A percentile compares a stretch with the other conserved stretches of the same genome.
phyloP scores from a whole-genome alignment of 2,113 vertebrate species.

The Lontra canadensis region DNA sequence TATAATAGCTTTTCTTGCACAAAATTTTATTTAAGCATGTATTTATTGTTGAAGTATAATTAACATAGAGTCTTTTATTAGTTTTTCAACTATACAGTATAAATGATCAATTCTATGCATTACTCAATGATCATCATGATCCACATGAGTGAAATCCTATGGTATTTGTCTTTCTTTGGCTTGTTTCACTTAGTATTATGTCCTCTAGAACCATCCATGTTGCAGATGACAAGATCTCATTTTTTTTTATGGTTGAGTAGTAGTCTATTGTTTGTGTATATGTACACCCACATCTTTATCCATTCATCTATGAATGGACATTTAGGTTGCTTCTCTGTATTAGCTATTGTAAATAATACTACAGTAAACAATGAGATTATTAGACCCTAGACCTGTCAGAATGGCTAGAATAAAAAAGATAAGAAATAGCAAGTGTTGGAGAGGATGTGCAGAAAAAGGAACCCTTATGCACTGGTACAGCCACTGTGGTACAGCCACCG shows the following conservation, averaged over 20 bases:
- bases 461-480: not conserved
- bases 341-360: not conserved
- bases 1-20: constrained; percentile 42
- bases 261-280: not conserved
- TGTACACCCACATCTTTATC: not conserved
- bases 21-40: constrained; percentile 12
- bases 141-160: not conserved
- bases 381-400: not conserved
- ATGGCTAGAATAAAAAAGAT: not conserved
- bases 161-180: not conserved
- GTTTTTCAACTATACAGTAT: not conserved
- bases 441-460: not conserved
- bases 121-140: not conserved
- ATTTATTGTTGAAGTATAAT: not conserved
- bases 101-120: not conserved
- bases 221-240: not conserved
- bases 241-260: not conserved
- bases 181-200: not conserved
- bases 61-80: not conserved
- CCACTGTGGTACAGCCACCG: not conserved
- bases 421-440: not conserved
- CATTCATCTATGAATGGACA: not conserved
- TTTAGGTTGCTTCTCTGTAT: not conserved
- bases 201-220: not conserved
- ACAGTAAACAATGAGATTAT: not conserved